These are phyloP conservation scores for Sminthurides aquaticus DNA, from an alignment of 2,888 invertebrate genomes.

Conservation along the genomic window DNA sequence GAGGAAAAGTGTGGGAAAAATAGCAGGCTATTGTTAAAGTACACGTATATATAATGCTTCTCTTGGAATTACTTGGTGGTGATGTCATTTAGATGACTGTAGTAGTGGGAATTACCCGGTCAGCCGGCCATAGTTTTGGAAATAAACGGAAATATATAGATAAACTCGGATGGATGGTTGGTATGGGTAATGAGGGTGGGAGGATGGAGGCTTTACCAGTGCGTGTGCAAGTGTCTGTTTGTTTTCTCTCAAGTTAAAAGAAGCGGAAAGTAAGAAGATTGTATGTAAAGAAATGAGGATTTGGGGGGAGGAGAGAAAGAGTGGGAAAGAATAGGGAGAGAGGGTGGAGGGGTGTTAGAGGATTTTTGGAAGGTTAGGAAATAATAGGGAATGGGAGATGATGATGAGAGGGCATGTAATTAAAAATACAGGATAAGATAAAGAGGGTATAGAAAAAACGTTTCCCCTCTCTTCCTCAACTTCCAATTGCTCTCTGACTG, in stretches of 20 bases:
- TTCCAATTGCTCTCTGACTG: neutral
- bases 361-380: constrained; percentile 1
- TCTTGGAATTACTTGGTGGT: too few species aligned
- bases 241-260: too few species aligned
- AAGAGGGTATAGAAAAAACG: neutral
- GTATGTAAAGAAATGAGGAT: neutral
- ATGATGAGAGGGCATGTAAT: constrained; percentile 1
- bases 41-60: too few species aligned
- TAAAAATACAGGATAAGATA: constrained; percentile 8
- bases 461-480: neutral
- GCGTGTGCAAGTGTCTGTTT: too few species aligned
- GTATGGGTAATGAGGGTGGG: neutral
- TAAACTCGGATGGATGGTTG: too few species aligned
- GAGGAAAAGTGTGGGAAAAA: neutral
- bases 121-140: too few species aligned
- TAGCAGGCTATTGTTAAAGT: too few species aligned
- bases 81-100: too few species aligned
- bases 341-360: neutral
- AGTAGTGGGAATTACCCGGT: too few species aligned
- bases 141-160: too few species aligned
- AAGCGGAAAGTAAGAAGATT: too few species aligned
- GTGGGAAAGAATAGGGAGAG: neutral
- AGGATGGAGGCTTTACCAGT: neutral
- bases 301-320: neutral
- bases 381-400: neutral